Evolutionary conservation across 2,888 invertebrate genomes (phyloP), one percentile per base, ranked within the genome.

Genomic region (Coleophora flavipennella): DNA sequence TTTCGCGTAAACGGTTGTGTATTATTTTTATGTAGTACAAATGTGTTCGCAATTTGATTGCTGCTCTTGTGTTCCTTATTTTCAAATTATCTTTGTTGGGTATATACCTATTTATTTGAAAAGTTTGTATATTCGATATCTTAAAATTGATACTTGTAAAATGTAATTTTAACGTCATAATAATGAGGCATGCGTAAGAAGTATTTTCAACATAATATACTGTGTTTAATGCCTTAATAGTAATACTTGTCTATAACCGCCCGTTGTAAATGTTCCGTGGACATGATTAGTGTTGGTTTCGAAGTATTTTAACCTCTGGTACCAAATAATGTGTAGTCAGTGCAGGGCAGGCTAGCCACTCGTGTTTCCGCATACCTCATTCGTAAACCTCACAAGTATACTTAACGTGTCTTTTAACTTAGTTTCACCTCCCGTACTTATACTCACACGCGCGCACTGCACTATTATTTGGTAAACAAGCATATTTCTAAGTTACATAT

Each of bases 21-120:
- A 80, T 84, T 80, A 79, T 81, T 84, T 81, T 84, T 84, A 79
- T 72, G 79, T 84, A 83, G 84, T 84, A 83, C 84, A 84, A 67
- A 84, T 81, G 81, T 83, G 81, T 84, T 83, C 77, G 84, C 84
- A 84, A 84, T 84, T 79, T 80, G 76, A 84, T 84, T 84, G 84
- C 84, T 79, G 74, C 76, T 77, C 68, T 81, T 79, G 80, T 80
- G 81, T 83, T 83, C 81, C 81, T 83, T 81, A 63, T 76, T 72
- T 72, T 72, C 77, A 72, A 70, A 69, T 69, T 67, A 64, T 59
- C 59, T 62, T 64, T 67, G 69, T 77, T 76, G 71, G 71, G 65
- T 75, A 76, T 75, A 76, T n/a, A n/a, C n/a, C n/a, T n/a, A n/a
- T 79, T 80, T 79, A 73, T 78, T 77, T 77, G 66, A 68, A 76